Evolutionary conservation across 53 echinoderm and acorn worm genomes (phyloP).

Genomic region (Crossaster papposus): DNA sequence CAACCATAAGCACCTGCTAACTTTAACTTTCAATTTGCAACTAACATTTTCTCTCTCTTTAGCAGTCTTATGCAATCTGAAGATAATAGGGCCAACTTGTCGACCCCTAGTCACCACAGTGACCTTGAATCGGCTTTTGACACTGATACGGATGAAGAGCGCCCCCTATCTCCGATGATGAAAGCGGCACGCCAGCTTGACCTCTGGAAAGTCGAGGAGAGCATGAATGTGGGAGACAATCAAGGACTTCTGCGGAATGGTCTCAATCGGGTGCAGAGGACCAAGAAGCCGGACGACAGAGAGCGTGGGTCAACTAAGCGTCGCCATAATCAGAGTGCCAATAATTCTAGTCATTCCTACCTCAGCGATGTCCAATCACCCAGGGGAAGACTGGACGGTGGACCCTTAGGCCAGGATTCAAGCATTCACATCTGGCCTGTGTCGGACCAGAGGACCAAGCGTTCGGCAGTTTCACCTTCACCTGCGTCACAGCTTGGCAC

Average conservation of each 20-base stretch:
- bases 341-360: constrained; percentile 7
- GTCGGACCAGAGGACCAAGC: constrained; percentile 28
- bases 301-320: background rate
- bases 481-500: constrained; percentile 15
- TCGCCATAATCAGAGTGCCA: constrained; percentile 2
- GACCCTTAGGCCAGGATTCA: constrained; percentile 33
- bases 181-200: constrained; percentile 83
- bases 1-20: no score
- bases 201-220: constrained; percentile 67
- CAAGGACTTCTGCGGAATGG: background rate
- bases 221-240: constrained; percentile 2
- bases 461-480: background rate
- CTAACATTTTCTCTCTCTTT: background rate
- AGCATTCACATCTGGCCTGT: constrained; percentile 77
- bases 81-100: background rate
- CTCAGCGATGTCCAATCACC: background rate
- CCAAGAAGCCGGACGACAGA: background rate
- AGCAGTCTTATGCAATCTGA: constrained; percentile 25
- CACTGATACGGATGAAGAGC: constrained; percentile 67
- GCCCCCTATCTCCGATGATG: constrained; percentile 90
- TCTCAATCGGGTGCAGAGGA: constrained; percentile 4
- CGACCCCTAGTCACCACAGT: constrained; percentile 6
- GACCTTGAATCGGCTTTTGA: constrained; percentile 61
- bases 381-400: background rate
- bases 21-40: background rate